These are phyloP conservation scores for Chascanopsetta lugubris DNA, from an alignment of 2,113 vertebrate species.

Conservation along the genomic window DNA sequence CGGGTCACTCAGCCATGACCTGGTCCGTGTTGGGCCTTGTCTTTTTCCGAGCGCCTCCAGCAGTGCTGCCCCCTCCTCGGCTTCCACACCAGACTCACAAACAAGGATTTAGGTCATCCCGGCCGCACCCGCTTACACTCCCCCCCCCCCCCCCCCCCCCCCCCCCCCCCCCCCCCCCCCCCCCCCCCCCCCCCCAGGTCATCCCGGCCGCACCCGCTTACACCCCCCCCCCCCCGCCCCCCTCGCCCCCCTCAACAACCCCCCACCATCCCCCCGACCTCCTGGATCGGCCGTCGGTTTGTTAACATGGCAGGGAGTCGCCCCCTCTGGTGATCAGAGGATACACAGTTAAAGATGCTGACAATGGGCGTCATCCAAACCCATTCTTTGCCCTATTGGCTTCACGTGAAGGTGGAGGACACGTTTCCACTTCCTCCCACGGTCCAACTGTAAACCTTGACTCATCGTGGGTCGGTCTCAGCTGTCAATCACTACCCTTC, in stretches of 20 bases:
- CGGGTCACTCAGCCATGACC: conserved; percentile 76
- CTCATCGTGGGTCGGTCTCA: no score
- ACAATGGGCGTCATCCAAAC: conserved; percentile 8
- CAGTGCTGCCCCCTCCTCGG: conserved; percentile 64
- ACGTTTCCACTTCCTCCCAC: no score
- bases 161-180: no score
- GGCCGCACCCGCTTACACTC: no score
- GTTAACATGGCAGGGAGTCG: conserved; percentile 48
- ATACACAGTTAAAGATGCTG: conserved; percentile 20
- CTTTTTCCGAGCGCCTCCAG: conserved; percentile 75
- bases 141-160: no score
- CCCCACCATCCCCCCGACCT: conserved; percentile 1
- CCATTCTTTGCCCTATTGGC: background rate
- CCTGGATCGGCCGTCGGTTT: conserved; percentile 42
- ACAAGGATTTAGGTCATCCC: conserved; percentile 77
- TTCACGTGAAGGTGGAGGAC: background rate
- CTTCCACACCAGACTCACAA: conserved; percentile 64
- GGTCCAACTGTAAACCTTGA: no score
- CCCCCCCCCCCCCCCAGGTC: conserved; percentile 41
- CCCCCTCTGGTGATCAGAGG: conserved; percentile 25
- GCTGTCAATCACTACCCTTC: no score
- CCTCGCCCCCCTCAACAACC: no score
- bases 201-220: no score
- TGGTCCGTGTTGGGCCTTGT: conserved; percentile 70
- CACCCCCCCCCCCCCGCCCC: no score